These are phyloP conservation scores for Aphaenogaster ashmeadi DNA, from an alignment of 1,140 invertebrate species.

Conservation along the genomic window DNA sequence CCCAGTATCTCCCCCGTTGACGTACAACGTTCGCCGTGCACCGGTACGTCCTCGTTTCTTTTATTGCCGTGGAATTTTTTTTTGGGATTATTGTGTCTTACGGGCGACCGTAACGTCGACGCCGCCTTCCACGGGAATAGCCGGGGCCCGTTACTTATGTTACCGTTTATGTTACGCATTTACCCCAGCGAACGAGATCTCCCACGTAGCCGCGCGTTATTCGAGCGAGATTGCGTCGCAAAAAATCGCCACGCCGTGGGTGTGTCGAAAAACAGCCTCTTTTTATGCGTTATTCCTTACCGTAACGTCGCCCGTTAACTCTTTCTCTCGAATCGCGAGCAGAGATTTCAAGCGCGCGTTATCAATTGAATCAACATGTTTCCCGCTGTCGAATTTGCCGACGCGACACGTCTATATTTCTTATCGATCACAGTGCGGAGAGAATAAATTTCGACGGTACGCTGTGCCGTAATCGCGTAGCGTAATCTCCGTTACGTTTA, in stretches of 20 bases:
- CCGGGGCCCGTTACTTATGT: constrained; percentile 3
- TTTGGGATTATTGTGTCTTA: not conserved
- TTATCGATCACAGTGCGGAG: not conserved
- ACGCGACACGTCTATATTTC: not conserved
- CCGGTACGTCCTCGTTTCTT: constrained; percentile 4
- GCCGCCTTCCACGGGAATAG: not conserved
- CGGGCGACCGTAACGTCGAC: not conserved
- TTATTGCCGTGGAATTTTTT: not conserved
- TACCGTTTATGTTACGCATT: constrained; percentile 10
- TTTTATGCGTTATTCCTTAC: constrained; percentile 17
- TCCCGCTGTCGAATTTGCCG: not conserved
- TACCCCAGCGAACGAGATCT: not conserved
- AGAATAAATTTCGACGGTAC: not conserved
- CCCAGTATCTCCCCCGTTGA: not conserved
- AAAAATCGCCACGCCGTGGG: constrained; percentile 26
- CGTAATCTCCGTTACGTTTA: not conserved
- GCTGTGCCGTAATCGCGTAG: not conserved
- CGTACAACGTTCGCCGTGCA: not conserved
- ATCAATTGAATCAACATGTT: not conserved
- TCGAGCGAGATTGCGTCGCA: constrained; percentile 6
- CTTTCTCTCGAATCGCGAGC: not conserved
- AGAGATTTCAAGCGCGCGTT: not conserved
- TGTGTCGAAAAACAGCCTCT: constrained; percentile 11
- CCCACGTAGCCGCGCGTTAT: constrained; percentile 8
- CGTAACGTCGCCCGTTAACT: not conserved